phyloP scores from a whole-genome alignment of 2,113 vertebrate species.

The Hypomesus transpacificus region DNA sequence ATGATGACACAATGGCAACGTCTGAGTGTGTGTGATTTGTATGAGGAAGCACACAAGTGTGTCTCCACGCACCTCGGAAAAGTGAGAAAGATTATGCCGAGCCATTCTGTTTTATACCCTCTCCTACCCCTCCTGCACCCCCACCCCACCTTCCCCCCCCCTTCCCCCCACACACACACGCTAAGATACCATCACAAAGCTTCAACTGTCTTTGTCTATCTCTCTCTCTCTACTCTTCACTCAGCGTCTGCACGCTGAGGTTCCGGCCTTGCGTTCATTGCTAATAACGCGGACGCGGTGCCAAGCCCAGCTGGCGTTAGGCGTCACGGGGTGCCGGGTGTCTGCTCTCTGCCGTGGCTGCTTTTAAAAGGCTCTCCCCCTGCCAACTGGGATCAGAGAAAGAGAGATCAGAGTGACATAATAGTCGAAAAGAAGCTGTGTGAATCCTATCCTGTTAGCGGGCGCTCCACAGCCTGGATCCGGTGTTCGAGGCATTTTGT shows the following conservation, averaged over 20 bases:
- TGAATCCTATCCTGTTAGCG: constrained; percentile 23
- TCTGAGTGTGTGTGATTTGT: no score
- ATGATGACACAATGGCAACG: no score
- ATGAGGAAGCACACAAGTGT: no score
- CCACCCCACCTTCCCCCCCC: background rate
- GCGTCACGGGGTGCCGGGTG: constrained; percentile 68
- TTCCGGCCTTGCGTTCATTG: constrained; percentile 35
- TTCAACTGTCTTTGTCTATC: background rate
- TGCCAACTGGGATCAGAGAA: constrained; percentile 60
- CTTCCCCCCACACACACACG: background rate
- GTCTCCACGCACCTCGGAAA: no score
- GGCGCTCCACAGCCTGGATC: background rate
- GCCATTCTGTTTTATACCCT: background rate
- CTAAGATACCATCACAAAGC: no score
- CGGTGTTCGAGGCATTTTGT: background rate
- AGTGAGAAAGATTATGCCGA: no score
- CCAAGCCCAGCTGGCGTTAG: constrained; percentile 70
- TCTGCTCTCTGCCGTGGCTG: constrained; percentile 66
- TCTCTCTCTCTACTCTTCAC: constrained; percentile 37
- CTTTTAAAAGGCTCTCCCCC: constrained; percentile 62
- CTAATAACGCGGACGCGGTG: constrained; percentile 68
- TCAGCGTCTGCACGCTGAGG: constrained; percentile 20
- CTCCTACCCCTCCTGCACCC: background rate
- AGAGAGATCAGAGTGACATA: constrained; percentile 49
- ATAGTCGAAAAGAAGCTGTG: constrained; percentile 50